phyloP scores from a whole-genome alignment of 2,888 invertebrate species.

The Cephonodes hylas region DNA sequence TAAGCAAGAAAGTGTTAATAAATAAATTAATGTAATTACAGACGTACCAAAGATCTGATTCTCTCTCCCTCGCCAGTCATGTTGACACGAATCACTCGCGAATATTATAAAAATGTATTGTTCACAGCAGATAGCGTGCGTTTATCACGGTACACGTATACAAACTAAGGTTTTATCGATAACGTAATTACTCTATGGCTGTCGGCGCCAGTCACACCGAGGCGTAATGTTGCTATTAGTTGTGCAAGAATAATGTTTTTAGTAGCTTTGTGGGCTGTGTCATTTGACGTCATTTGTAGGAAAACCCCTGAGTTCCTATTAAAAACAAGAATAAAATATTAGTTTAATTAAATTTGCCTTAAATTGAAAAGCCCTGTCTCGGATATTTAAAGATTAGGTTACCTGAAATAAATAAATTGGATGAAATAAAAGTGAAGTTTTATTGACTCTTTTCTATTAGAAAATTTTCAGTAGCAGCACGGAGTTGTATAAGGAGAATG shows the following conservation, averaged over 20 bases:
- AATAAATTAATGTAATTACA: background rate
- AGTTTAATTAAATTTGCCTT: background rate
- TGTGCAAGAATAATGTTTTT: too few species aligned
- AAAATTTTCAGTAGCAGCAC: too few species aligned
- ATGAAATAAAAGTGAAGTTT: too few species aligned
- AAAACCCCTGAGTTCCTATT: background rate
- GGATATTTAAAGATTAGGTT: too few species aligned
- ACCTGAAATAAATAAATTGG: too few species aligned
- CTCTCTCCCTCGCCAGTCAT: constrained; percentile 30
- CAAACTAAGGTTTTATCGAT: constrained; percentile 14
- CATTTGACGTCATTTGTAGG: background rate
- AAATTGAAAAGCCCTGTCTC: too few species aligned
- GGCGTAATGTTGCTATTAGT: background rate
- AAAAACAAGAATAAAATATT: background rate
- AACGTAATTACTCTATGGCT: background rate
- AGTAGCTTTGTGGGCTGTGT: background rate
- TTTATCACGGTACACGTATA: constrained; percentile 3
- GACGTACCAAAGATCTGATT: constrained; percentile 33
- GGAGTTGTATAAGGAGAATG: too few species aligned
- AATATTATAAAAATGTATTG: background rate
- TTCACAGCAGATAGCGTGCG: constrained; percentile 12
- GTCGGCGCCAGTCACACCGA: background rate
- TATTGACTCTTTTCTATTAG: too few species aligned
- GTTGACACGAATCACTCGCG: background rate
- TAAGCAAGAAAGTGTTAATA: too few species aligned